Conservation (phyloP, 2,888 invertebrate genomes). For the Monochamus alternatus region DNA sequence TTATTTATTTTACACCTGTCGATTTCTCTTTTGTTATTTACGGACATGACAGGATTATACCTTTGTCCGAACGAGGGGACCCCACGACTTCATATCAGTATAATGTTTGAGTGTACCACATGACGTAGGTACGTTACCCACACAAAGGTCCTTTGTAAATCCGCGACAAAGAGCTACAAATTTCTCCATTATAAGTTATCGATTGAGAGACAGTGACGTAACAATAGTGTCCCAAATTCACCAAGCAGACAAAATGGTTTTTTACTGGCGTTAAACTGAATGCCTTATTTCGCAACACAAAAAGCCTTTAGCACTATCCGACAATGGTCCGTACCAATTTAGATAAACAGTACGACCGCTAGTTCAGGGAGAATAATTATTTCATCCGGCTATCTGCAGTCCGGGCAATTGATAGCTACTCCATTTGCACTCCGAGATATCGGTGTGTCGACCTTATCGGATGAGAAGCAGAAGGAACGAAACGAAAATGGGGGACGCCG, state of each 20-base stretch:
- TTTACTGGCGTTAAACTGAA: neutral
- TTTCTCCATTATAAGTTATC: neutral
- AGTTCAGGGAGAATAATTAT: constrained; percentile 21
- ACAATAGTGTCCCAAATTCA: neutral
- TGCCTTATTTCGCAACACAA: neutral
- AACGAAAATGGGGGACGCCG: constrained; percentile 27
- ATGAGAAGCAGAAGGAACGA: constrained; percentile 30
- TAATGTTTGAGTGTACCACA: no score
- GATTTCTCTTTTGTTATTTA: no score
- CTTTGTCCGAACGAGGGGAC: no score
- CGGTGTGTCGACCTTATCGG: constrained; percentile 25
- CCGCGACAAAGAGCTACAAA: neutral
- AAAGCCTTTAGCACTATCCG: neutral
- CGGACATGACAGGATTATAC: no score
- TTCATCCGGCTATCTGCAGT: constrained; percentile 15
- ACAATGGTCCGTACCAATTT: neutral
- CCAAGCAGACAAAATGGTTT: neutral
- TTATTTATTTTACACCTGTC: no score
- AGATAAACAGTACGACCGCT: constrained; percentile 17
- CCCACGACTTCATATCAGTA: no score
- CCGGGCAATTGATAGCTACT: constrained; percentile 16
- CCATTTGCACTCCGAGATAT: constrained; percentile 12
- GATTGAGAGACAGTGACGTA: neutral
- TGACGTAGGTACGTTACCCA: no score
- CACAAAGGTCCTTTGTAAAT: neutral